Conservation (phyloP, 2,888 invertebrate species). For the Tiliacea citrago region DNA sequence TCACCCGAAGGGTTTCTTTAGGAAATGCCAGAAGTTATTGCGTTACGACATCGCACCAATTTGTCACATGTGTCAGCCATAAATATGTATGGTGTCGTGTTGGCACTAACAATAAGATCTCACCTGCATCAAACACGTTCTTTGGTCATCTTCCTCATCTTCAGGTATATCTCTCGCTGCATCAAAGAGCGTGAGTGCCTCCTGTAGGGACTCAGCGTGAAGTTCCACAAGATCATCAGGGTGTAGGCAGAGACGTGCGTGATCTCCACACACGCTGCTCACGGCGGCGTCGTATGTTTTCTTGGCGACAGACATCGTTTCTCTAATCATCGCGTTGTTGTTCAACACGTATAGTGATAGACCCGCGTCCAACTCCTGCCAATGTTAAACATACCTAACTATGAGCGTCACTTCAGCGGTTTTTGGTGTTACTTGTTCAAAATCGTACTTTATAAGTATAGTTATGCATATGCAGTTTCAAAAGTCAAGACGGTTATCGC, state of each 20-base stretch:
- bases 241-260: conserved; percentile 62
- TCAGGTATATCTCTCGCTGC: conserved; percentile 27
- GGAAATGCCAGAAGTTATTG: background rate
- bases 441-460: background rate
- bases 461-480: background rate
- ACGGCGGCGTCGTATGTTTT: conserved; percentile 59
- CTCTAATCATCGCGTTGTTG: conserved; percentile 67
- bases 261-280: conserved; percentile 41
- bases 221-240: conserved; percentile 42
- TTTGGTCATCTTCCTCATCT: conserved; percentile 41
- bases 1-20: background rate
- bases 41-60: background rate
- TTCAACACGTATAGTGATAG: conserved; percentile 59
- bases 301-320: conserved; percentile 51
- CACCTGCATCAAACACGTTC: conserved; percentile 39
- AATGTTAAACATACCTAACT: background rate
- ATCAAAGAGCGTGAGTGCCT: conserved; percentile 41
- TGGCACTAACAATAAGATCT: conserved; percentile 1
- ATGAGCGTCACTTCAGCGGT: background rate
- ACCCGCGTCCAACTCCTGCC: conserved; percentile 68
- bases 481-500: background rate
- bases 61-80: background rate
- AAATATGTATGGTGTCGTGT: background rate
- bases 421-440: background rate
- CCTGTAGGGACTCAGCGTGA: conserved; percentile 14